Conservation (phyloP, 2,113 vertebrate species). For the Setophaga kirtlandii region DNA sequence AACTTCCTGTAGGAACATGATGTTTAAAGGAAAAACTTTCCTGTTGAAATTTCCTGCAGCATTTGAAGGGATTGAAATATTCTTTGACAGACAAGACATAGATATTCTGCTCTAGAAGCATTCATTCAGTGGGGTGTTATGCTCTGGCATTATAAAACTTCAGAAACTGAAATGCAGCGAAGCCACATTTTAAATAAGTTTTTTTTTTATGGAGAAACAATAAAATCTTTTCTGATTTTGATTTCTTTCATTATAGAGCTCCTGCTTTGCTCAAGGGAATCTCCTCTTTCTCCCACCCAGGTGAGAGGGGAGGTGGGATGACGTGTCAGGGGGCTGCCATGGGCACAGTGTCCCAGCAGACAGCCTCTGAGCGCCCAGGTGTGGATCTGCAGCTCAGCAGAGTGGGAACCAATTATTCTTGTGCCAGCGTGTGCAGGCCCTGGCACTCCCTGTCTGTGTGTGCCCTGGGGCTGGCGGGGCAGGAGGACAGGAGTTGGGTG, state of each 20-base stretch:
- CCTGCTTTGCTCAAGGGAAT: neutral
- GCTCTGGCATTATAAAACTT: neutral
- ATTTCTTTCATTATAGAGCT: neutral
- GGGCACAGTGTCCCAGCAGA: rapidly evolving
- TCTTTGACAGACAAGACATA: neutral
- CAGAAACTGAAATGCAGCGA: neutral
- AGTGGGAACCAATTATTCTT: neutral
- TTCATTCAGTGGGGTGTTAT: neutral
- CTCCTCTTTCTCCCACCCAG: neutral
- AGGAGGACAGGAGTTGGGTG: neutral
- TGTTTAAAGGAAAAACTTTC: neutral
- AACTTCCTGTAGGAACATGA: neutral
- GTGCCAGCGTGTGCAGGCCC: neutral
- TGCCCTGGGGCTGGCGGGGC: rapidly evolving
- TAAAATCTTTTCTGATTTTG: neutral
- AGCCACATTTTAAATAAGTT: neutral
- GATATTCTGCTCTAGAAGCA: neutral
- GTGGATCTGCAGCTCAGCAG: neutral
- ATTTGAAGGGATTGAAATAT: neutral
- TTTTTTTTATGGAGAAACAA: neutral
- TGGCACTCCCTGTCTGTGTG: neutral
- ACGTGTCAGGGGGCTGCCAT: rapidly evolving
- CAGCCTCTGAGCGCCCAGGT: rapidly evolving
- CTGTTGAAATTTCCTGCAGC: neutral
- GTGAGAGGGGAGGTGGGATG: neutral